Percentiles rank a stretch among this genome's conserved stretches.
Conservation (phyloP, 2,888 invertebrate species). For the Megalurothrips usitatus region DNA sequence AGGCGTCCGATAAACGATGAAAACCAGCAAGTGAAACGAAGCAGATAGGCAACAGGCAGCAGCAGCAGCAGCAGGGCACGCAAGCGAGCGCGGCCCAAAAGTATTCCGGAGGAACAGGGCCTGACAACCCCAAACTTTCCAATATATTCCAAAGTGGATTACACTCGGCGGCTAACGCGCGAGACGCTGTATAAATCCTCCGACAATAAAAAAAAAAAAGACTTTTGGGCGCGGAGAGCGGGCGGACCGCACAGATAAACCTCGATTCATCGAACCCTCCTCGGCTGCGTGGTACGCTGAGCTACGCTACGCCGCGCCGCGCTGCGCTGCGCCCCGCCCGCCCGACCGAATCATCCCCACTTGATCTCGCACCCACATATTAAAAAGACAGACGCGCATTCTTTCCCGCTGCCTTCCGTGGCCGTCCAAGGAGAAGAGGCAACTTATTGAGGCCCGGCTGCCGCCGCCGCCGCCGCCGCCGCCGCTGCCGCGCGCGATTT, state of each 20-base stretch:
- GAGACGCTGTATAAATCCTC: too few relatives aligned
- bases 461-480: neutral
- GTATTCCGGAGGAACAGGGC: too few relatives aligned
- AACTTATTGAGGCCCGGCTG: neutral
- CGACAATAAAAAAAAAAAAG: neutral
- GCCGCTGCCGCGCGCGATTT: neutral
- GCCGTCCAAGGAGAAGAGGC: neutral
- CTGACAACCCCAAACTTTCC: too few relatives aligned
- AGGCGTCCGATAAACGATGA: too few relatives aligned
- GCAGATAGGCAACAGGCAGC: too few relatives aligned
- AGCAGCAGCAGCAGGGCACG: too few relatives aligned
- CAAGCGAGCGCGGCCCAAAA: too few relatives aligned
- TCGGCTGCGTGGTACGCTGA: too few relatives aligned
- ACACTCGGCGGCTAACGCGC: too few relatives aligned
- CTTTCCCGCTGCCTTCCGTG: neutral
- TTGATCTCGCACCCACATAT: neutral
- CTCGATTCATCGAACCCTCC: conserved; percentile 3
- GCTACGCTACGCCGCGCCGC: too few relatives aligned
- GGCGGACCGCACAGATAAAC: conserved; percentile 6
- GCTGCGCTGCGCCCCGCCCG: neutral
- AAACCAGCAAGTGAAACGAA: too few relatives aligned
- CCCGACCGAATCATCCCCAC: neutral
- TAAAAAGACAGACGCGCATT: conserved; percentile 1
- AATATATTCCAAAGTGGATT: too few relatives aligned
- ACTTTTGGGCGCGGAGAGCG: neutral